Evolutionary conservation across 1,140 invertebrate species (phyloP).

Genomic region (Brachionus plicatilis): DNA sequence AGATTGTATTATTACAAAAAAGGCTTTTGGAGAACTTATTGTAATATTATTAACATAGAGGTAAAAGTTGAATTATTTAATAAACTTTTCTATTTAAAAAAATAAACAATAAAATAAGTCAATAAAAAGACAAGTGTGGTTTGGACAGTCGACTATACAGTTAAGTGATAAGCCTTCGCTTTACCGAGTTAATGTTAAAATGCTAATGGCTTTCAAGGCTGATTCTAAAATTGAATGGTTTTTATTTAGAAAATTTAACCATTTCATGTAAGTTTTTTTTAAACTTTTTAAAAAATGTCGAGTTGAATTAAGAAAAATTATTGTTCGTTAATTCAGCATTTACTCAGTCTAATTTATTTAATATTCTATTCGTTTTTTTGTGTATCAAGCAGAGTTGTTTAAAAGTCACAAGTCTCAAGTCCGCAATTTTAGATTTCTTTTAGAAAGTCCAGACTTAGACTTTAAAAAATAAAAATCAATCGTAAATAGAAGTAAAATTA

Average conservation of each 20-base stretch:
- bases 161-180: background rate
- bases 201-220: background rate
- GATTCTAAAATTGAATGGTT: conserved; percentile 4
- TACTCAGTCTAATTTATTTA: background rate
- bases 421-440: too few species aligned
- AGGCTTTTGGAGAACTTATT: conserved; percentile 13
- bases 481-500: too few species aligned
- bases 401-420: too few species aligned
- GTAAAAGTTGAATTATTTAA: background rate
- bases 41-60: conserved; percentile 20
- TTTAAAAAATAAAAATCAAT: too few species aligned
- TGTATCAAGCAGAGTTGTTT: too few species aligned
- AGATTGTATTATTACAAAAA: background rate
- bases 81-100: background rate
- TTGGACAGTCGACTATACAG: conserved; percentile 1
- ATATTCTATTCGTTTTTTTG: too few species aligned
- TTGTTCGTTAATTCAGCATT: too few species aligned
- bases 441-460: too few species aligned
- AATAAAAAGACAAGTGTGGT: background rate
- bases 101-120: background rate
- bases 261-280: background rate
- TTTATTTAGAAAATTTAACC: background rate
- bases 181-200: background rate
- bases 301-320: too few species aligned
- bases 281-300: background rate